Base-by-base conservation (phyloP, 37 sponge, comb jelly and placozoan species). In the Diacarnus erythraeanus region DNA sequence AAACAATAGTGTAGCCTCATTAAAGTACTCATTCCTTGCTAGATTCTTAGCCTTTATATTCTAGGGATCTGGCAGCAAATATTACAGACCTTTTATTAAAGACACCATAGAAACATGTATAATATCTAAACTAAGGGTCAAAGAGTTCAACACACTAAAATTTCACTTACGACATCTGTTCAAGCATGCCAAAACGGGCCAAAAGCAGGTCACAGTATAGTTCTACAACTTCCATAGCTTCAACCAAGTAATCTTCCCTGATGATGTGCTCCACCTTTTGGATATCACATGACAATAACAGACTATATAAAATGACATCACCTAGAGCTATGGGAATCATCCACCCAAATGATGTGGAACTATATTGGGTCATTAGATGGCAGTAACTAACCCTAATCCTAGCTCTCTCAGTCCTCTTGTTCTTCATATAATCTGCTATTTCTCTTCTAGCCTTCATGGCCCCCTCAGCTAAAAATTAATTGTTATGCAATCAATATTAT, bases 381-480 rank as follows among this genome's bases (percentile, higher is more conserved):
- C 43, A 20, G 36, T 23, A 21, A 71, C 92, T 85, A n/a, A 95
- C 96, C 35, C 96, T 84, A 59, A 99, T 96, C 56, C 91, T 81
- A 22, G 99, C 99, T 36, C 99, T 84, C 66, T 99, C 99, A 35
- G 82, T 81, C 38, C 96, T 87, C 27, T 82, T 90, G 22, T 77
- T 73, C 81, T 92, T 90, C 26, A 99, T 84, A 77, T 96, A 96
- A 43, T 96, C 99, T 18, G 99, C 99, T 39, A 99, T 99, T 82
- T 99, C 99, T 68, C 94, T 99, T 33, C 99, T 59, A 0, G 99
- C 95, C 74, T 99, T 99, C 87, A 96, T 83, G n/a, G 97, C 95
- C 33, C 83, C 82, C 38, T 99, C 99, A 77, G 96, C 98, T 97
- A 77, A 2, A 12, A 47, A 47, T n/a, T n/a, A n/a, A n/a, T n/a